These are phyloP conservation scores for Phengaris arion DNA, from an alignment of 2,888 invertebrate species.

Conservation along the genomic window DNA sequence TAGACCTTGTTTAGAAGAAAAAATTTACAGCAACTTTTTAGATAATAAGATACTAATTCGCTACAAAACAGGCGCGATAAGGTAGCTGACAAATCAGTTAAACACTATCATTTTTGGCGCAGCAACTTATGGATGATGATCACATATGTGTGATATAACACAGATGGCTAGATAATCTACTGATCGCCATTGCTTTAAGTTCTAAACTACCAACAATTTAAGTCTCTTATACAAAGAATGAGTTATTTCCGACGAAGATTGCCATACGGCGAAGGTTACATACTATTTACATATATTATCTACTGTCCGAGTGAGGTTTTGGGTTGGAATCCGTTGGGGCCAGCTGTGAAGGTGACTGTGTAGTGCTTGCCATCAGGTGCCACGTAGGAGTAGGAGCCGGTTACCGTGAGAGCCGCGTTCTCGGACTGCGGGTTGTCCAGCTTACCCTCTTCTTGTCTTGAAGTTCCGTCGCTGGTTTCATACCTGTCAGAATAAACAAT, in stretches of 20 bases:
- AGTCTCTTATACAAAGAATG: constrained; percentile 2
- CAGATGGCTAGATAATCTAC: too few relatives aligned
- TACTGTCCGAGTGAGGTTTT: constrained; percentile 74
- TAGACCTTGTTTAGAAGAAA: constrained; percentile 22
- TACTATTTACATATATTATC: constrained; percentile 37
- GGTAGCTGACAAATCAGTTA: too few relatives aligned
- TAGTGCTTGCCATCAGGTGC: constrained; percentile 83
- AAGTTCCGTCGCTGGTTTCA: constrained; percentile 84
- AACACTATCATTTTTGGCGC: too few relatives aligned
- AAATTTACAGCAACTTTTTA: neutral
- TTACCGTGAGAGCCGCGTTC: constrained; percentile 81
- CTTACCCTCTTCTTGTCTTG: constrained; percentile 82
- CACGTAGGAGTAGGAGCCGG: constrained; percentile 81
- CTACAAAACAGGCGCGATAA: too few relatives aligned
- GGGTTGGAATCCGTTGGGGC: constrained; percentile 81
- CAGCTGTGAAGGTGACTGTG: constrained; percentile 81
- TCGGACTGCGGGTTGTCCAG: constrained; percentile 82
- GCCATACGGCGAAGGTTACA: neutral
- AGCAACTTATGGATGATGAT: too few relatives aligned
- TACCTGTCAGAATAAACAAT: constrained; percentile 61
- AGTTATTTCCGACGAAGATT: constrained; percentile 17
- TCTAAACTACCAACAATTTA: neutral
- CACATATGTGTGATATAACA: too few relatives aligned
- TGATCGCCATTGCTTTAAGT: too few relatives aligned
- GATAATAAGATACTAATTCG: too few relatives aligned